A percentile compares a stretch with the other conserved stretches of the same genome.
Evolutionary conservation across 1,140 invertebrate species (phyloP).

Genomic region (Drosophila novamexicana): DNA sequence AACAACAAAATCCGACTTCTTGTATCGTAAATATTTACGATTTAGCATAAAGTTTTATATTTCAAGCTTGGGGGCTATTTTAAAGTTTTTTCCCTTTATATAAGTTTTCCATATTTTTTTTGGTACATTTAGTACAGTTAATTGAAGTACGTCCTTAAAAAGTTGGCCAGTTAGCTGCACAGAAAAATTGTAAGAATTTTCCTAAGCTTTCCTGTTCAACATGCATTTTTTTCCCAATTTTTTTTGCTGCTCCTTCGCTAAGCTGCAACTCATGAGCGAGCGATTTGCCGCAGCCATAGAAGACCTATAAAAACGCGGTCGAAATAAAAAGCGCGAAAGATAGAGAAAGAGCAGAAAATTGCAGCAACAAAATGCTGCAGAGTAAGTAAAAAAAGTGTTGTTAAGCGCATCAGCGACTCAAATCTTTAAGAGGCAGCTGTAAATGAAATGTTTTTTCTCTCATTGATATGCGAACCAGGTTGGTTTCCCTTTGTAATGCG

Average conservation of each 20-base stretch:
- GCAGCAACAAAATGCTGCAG: conserved; percentile 21
- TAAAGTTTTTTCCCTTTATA: conserved; percentile 34
- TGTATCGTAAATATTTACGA: conserved; percentile 74
- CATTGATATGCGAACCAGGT: conserved; percentile 39
- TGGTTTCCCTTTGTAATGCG: conserved; percentile 18
- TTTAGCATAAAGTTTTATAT: conserved; percentile 65
- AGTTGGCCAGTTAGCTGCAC: conserved; percentile 33
- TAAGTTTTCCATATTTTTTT: neutral
- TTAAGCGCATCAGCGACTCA: neutral
- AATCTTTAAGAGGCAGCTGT: conserved; percentile 8
- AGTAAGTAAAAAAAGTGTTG: conserved; percentile 24
- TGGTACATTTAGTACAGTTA: conserved; percentile 28
- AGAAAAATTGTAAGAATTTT: conserved; percentile 19
- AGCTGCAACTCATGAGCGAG: conserved; percentile 36
- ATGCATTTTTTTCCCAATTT: neutral
- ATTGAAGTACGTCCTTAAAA: conserved; percentile 49
- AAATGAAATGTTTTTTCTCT: conserved; percentile 35
- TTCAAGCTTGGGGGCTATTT: conserved; percentile 27
- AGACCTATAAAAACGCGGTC: neutral
- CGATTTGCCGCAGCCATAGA: conserved; percentile 33
- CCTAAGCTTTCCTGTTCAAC: neutral
- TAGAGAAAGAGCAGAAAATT: neutral
- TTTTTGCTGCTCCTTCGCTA: conserved; percentile 10
- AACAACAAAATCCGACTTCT: conserved; percentile 20
- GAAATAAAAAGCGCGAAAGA: neutral